phyloP scores from a whole-genome alignment of 23 tunicate genomes.

The Ascidia mentula region DNA sequence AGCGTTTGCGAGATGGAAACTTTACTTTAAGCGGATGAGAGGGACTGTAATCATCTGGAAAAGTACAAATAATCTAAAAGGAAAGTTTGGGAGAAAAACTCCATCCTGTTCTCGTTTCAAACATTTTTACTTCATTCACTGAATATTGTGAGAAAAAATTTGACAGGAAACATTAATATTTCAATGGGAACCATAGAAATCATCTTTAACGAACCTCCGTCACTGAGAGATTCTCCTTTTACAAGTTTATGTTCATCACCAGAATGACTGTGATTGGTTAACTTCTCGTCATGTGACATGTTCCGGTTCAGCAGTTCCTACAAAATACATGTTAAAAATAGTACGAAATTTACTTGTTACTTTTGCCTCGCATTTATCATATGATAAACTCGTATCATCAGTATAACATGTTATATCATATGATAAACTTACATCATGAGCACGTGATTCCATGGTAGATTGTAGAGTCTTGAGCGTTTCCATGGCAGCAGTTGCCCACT shows the following conservation, averaged over 20 bases:
- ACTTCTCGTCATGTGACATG: background rate
- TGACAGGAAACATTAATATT: too few relatives aligned
- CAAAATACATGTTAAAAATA: background rate
- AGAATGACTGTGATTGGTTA: background rate
- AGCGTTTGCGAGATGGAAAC: constrained; percentile 8
- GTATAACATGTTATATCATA: background rate
- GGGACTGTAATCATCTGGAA: background rate
- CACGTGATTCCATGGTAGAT: constrained; percentile 19
- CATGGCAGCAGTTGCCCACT: constrained; percentile 95
- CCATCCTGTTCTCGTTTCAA: background rate
- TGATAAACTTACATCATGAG: background rate
- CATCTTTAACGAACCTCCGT: background rate
- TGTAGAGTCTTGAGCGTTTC: constrained; percentile 62
- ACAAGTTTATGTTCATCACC: background rate
- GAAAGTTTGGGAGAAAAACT: background rate
- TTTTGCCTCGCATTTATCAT: background rate
- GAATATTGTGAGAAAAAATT: background rate
- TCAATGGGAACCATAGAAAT: too few relatives aligned
- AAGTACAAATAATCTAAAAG: background rate
- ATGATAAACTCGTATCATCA: background rate
- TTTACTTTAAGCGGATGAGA: background rate
- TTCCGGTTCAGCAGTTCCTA: background rate
- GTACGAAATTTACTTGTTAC: background rate
- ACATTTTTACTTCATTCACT: background rate
- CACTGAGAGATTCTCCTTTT: background rate